phyloP scores from a whole-genome alignment of 2,113 vertebrate genomes.

The Paracyprichromis sp. region DNA sequence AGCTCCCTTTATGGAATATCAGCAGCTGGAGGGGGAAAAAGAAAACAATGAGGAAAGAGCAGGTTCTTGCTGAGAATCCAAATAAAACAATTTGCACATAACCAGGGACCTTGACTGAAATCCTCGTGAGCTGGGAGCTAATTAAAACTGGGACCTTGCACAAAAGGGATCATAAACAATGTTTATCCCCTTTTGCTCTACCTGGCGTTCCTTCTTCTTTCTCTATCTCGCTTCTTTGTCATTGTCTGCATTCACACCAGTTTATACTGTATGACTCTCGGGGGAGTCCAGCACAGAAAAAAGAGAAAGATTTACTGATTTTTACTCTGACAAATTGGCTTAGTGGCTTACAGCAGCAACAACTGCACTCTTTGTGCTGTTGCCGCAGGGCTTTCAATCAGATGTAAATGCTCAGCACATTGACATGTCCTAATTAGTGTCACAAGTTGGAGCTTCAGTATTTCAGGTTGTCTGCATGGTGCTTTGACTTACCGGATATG shows the following conservation, averaged over 20 bases:
- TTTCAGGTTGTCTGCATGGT: not conserved
- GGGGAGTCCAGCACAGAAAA: not conserved
- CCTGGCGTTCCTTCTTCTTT: not conserved
- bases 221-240: not conserved
- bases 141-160: constrained; percentile 55
- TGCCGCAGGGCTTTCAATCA: not conserved
- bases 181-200: constrained; percentile 13
- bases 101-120: constrained; percentile 30
- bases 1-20: not conserved
- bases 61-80: constrained; percentile 25
- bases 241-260: not conserved
- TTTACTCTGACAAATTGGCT: not conserved
- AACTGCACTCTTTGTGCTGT: not conserved
- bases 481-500: not conserved
- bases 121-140: constrained; percentile 33
- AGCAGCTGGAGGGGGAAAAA: not conserved
- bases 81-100: constrained; percentile 54
- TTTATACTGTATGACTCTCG: not conserved
- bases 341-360: not conserved
- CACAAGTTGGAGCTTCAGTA: not conserved
- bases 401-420: not conserved
- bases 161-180: constrained; percentile 25
- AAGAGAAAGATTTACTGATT: constrained; percentile 11
- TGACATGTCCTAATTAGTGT: not conserved
- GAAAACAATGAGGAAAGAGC: not conserved